Evolutionary conservation across 2,113 vertebrate genomes (phyloP), one percentile per base, ranked within the genome.

Genomic region (Paradisaea rubra): DNA sequence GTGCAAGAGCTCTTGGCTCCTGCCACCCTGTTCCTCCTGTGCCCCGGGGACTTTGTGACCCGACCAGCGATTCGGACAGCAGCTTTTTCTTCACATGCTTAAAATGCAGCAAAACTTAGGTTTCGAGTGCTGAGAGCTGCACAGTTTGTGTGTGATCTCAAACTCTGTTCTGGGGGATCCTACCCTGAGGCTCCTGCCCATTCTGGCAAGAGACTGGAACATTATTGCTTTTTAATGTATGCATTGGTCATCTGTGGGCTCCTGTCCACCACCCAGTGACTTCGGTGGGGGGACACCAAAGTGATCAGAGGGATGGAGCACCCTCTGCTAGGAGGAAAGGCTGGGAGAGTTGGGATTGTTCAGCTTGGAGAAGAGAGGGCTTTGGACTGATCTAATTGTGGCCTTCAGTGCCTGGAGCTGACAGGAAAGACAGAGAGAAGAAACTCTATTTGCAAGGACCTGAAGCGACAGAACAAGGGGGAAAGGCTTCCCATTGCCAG

Each of bases 71-170:
- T 10, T 3, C 33, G 45, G 59, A 22, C 13, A 39, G 33, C 6
- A 77, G 41, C 15, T 65, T 73, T 49, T 61, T 59, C 56, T 53
- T 65, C 37, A 17, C 2, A 1, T 17, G 47, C 60, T 37, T 44
- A 35, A 89, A 81, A 71, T 2, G 9, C 24, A 59, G 10, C 7
- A 21, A n/a, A 63, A 65, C 6, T 33, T 10, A 4, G 4, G 3
- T 57, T 54, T 49, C 10, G 16, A 28, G 41, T 24, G 42, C 65
- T 28, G 52, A 66, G 37, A 25, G 57, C 31, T 39, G 50, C 54
- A 6, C 2, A 1, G 35, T 47, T 65, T 41, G 1, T 2, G 4
- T 24, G 30, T 6, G 6, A 23, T 19, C 24, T 45, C 37, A 19
- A 49, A 41, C 22, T 72, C 23, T 52, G 1, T 42, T 49, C 37